Evolutionary conservation across 2,888 invertebrate species (phyloP).

Genomic region (Andrena camellia): DNA sequence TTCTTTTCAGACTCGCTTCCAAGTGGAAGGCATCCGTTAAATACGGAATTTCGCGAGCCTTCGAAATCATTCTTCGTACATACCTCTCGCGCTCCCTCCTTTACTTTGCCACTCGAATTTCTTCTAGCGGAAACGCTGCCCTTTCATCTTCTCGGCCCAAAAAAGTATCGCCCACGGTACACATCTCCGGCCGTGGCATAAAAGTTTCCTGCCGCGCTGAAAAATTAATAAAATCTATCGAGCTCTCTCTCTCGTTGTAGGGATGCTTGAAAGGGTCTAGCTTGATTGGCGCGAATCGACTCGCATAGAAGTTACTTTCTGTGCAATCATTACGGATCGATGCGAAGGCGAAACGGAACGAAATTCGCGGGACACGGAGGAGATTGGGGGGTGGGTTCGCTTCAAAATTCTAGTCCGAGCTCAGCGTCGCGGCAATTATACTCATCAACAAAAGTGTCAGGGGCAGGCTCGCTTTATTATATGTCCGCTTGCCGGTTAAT

Average conservation of each 20-base stretch:
- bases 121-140: constrained; percentile 18
- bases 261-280: background rate
- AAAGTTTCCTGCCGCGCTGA: background rate
- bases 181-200: background rate
- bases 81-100: background rate
- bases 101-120: constrained; percentile 19
- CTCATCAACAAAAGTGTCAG: constrained; percentile 70
- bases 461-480: constrained; percentile 60
- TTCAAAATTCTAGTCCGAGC: constrained; percentile 53
- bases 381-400: constrained; percentile 18
- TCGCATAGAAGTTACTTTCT: background rate
- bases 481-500: constrained; percentile 58
- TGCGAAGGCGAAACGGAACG: background rate
- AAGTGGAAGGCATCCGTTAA: constrained; percentile 58
- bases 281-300: background rate
- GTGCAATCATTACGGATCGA: background rate
- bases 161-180: background rate
- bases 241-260: too few species aligned
- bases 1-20: constrained; percentile 55
- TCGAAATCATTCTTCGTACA: constrained; percentile 42
- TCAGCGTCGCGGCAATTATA: constrained; percentile 64
- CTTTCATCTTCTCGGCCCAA: background rate
- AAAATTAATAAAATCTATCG: background rate
- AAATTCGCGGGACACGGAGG: constrained; percentile 12
- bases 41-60: constrained; percentile 62